phyloP scores from a whole-genome alignment of 2,888 invertebrate genomes.

The Acleris cristana region DNA sequence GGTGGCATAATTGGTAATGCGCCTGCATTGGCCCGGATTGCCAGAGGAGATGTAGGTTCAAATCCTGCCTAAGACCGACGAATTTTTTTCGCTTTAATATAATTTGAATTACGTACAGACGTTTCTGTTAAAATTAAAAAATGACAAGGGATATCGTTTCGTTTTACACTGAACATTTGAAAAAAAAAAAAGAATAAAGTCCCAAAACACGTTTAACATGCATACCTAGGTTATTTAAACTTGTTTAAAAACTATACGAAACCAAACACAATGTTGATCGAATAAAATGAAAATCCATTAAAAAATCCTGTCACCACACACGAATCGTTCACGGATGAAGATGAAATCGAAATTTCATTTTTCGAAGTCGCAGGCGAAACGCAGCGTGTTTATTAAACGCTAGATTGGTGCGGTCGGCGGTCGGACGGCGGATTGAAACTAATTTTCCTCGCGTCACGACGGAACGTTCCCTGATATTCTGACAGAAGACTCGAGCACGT shows the following conservation, averaged over 20 bases:
- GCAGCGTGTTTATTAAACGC: slow-evolving; percentile 35
- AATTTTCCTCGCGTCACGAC: slow-evolving; percentile 73
- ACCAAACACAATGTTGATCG: neutral
- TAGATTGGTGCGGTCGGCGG: slow-evolving; percentile 67
- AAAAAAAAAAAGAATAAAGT: too few species aligned
- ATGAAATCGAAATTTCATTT: slow-evolving; percentile 21
- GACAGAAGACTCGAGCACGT: slow-evolving; percentile 54
- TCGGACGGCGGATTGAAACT: slow-evolving; percentile 67
- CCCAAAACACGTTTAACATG: too few species aligned
- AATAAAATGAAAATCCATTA: neutral
- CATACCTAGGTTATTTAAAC: neutral
- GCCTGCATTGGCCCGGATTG: too few species aligned
- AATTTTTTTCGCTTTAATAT: too few species aligned
- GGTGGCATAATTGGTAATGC: too few species aligned
- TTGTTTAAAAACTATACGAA: neutral
- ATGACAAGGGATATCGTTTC: too few species aligned
- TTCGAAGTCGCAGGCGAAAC: slow-evolving; percentile 26
- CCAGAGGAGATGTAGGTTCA: too few species aligned
- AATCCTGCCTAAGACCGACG: too few species aligned
- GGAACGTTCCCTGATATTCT: slow-evolving; percentile 52
- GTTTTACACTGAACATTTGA: too few species aligned
- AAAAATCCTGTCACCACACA: slow-evolving; percentile 2
- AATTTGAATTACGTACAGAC: too few species aligned
- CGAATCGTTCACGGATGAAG: slow-evolving; percentile 5
- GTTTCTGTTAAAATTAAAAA: too few species aligned